Conservation (phyloP, 2,888 invertebrate species). For the Parapristionchus giblindavisi region DNA sequence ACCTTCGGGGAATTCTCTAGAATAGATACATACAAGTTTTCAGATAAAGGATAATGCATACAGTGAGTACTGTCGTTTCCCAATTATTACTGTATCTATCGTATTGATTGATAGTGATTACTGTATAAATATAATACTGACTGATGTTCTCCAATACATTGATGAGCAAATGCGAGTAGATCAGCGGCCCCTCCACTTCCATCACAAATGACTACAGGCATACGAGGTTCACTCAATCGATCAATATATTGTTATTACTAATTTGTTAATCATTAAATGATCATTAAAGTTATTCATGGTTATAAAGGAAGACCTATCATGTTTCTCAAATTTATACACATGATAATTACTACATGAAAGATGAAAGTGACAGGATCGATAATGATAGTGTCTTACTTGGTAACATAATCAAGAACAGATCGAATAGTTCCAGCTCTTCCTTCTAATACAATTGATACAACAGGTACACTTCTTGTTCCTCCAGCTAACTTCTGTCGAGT, state of each 20-base stretch:
- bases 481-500: constrained; percentile 60
- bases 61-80: not conserved
- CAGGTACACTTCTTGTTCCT: constrained; percentile 73
- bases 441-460: constrained; percentile 95
- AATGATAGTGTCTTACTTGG: constrained; percentile 72
- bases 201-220: constrained; percentile 79
- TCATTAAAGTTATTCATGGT: too few relatives aligned
- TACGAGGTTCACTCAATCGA: constrained; percentile 70
- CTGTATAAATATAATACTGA: constrained; percentile 35
- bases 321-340: too few relatives aligned
- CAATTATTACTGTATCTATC: not conserved
- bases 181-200: constrained; percentile 94
- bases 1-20: constrained; percentile 80
- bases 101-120: not conserved
- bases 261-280: too few relatives aligned
- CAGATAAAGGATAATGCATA: not conserved
- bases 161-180: constrained; percentile 90
- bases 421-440: constrained; percentile 97
- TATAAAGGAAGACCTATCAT: not conserved
- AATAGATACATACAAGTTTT: constrained; percentile 44
- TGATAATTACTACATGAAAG: not conserved
- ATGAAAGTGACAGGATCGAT: not conserved
- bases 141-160: constrained; percentile 75
- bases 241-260: too few relatives aligned
- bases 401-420: constrained; percentile 94